Base-by-base conservation (phyloP, 2,888 invertebrate genomes). In the Eilema griseolum region DNA sequence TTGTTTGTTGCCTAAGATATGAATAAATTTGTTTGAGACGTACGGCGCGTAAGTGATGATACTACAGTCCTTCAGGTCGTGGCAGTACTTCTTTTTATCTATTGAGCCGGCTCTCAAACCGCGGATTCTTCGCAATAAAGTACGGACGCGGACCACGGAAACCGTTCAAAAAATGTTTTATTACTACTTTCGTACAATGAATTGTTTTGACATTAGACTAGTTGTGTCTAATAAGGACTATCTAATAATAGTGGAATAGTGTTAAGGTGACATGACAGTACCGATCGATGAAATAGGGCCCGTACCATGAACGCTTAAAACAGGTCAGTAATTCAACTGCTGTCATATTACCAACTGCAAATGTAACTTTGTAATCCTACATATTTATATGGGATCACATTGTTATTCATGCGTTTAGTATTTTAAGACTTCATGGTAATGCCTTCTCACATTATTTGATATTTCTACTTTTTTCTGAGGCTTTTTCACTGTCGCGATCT, bases 391-490 rank as follows among this genome's bases (percentile, higher is more conserved):
- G n/a, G n/a, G n/a, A n/a, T n/a, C n/a, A n/a, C n/a, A n/a, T n/a
- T n/a, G n/a, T n/a, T n/a, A n/a, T n/a, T n/a, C n/a, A n/a, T n/a
- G n/a, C n/a, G n/a, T n/a, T n/a, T n/a, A n/a, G n/a, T n/a, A n/a
- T n/a, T n/a, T n/a, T n/a, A n/a, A n/a, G n/a, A n/a, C n/a, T n/a
- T n/a, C n/a, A n/a, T n/a, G n/a, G n/a, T n/a, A n/a, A n/a, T n/a
- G n/a, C n/a, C n/a, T 52, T 20, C n/a, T n/a, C n/a, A 52, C 8
- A 37, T 67, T 37, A 67, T 67, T 62, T 57, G 26, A 37, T 62
- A 26, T 64, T 61, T 60, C 20, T 33, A 14, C 28, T 57, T n/a
- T 16, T 61, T 57, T 57, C 62, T 37, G 62, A 62, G 33, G 26
- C 56, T 63, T 68, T 33, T 37, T 23, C 23, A 61, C 12, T 61